Evolutionary conservation across 2,797 vertebrate genomes (phyloP).

Genomic region (Lithobates pipiens): DNA sequence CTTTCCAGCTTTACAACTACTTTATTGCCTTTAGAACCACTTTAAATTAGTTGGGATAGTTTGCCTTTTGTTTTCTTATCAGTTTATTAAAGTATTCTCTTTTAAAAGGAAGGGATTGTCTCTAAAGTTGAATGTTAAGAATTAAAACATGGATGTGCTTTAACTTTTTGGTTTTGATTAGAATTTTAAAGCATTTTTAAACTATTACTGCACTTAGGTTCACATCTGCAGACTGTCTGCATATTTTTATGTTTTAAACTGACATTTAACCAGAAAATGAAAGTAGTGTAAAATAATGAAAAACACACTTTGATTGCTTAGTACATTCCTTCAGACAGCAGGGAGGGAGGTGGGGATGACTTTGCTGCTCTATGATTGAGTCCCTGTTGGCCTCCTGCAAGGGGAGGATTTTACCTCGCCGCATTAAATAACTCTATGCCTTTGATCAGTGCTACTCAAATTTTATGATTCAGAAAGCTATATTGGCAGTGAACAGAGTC

Average conservation of each 20-base stretch:
- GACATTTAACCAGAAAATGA: slow-evolving; percentile 49
- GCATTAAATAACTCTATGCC: slow-evolving; percentile 49
- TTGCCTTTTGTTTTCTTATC: neutral
- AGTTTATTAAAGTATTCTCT: slow-evolving; percentile 11
- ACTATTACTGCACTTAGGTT: slow-evolving; percentile 8
- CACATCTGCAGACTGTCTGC: slow-evolving; percentile 38
- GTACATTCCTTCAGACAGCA: slow-evolving; percentile 43
- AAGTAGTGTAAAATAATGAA: slow-evolving; percentile 52
- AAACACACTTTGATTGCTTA: slow-evolving; percentile 32
- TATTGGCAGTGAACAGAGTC: slow-evolving; percentile 41
- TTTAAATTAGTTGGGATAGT: too few species aligned
- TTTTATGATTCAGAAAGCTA: slow-evolving; percentile 52
- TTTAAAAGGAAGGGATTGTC: slow-evolving; percentile 23
- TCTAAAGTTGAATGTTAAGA: slow-evolving; percentile 17
- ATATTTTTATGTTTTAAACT: slow-evolving; percentile 44
- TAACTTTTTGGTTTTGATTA: neutral
- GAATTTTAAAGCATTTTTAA: neutral
- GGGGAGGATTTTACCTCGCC: slow-evolving; percentile 43
- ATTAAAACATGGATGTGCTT: too few species aligned
- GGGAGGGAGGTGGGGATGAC: slow-evolving; percentile 8
- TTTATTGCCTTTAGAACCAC: too few species aligned
- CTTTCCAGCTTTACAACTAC: too few species aligned
- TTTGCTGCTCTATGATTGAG: slow-evolving; percentile 37
- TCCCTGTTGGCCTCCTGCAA: slow-evolving; percentile 50
- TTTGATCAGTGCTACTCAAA: slow-evolving; percentile 56